Evolutionary conservation across 64 coral and sea anemone genomes (phyloP).

Genomic region (Montipora efflorescens): DNA sequence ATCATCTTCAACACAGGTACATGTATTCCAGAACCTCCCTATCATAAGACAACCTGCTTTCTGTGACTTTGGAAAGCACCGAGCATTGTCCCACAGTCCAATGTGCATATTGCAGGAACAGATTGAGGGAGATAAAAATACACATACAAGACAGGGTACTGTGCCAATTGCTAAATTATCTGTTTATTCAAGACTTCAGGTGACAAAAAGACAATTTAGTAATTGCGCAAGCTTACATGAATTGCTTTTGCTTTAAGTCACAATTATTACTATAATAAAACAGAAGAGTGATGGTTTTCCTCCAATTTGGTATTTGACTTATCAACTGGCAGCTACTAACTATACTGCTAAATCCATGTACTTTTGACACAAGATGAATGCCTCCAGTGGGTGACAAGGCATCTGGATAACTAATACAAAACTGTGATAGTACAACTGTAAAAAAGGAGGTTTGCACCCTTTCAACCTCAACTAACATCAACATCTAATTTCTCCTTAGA

Average conservation of each 20-base stretch:
- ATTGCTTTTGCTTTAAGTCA: conserved; percentile 35
- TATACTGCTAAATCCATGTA: not conserved
- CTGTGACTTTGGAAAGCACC: too few relatives aligned
- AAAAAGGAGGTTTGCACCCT: conserved; percentile 32
- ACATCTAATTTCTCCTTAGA: conserved; percentile 33
- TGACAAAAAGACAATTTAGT: conserved; percentile 47
- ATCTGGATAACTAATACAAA: conserved; percentile 43
- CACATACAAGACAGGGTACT: not conserved
- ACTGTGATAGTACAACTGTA: conserved; percentile 7
- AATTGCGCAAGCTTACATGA: conserved; percentile 35
- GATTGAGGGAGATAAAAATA: not conserved
- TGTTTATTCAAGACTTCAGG: not conserved
- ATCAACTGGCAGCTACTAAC: conserved; percentile 18
- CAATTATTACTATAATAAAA: conserved; percentile 37
- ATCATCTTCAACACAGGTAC: too few relatives aligned
- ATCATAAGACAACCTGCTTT: too few relatives aligned
- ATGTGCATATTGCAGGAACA: not conserved
- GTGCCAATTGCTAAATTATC: conserved; percentile 47
- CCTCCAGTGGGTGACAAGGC: not conserved
- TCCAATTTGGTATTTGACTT: not conserved
- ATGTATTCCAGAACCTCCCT: too few relatives aligned
- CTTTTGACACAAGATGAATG: not conserved
- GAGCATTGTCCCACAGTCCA: not conserved
- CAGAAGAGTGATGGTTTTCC: not conserved
- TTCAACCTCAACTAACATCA: not conserved